Evolutionary conservation across 1,140 invertebrate genomes (phyloP), one percentile per base, ranked within the genome.

Genomic region (Pygmarrhopalites habei): DNA sequence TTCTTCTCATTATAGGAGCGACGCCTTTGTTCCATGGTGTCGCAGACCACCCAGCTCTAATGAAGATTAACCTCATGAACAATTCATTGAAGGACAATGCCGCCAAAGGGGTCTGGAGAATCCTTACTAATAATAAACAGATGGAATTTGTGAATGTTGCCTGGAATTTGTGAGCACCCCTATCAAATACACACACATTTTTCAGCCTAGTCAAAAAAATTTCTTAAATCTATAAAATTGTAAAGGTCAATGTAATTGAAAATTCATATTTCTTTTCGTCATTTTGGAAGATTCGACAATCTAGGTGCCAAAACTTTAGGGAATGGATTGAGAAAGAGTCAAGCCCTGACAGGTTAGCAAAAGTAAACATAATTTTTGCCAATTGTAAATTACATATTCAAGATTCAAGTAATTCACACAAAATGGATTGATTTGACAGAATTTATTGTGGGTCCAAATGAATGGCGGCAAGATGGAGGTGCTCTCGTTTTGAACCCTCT

Each of bases 71-170:
- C 28, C 43, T 70, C 2, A 17, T 35, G 0, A 39, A 56, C n/a
- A 70, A 70, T 57, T 58, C 59, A n/a, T 30, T 70, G 17, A 29
- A 44, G 19, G 58, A 67, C 49, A 29, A 57, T 5, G 55, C 30
- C 14, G 65, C 51, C 4, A 70, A 63, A 39, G 62, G 53, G 0
- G 47, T 67, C 29, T 23, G 44, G 14, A 47, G 30, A 55, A 52
- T 67, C n/a, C 25, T 70, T 2, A 30, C 26, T 3, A 62, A 28
- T 17, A 62, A 44, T 19, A 23, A 60, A 30, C 56, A 59, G 4
- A 44, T 69, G 39, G 58, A 70, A 60, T 47, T 62, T 10, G 14
- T 70, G 2, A 60, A 67, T 58, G 32, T 62, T 39, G 52, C 65
- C 1, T 65, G 43, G n/a, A 68, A 68, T 32, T 28, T 63, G 61